These are phyloP conservation scores for Arctocebus calabarensis DNA, from an alignment of 2,797 vertebrate species.

Conservation along the genomic window DNA sequence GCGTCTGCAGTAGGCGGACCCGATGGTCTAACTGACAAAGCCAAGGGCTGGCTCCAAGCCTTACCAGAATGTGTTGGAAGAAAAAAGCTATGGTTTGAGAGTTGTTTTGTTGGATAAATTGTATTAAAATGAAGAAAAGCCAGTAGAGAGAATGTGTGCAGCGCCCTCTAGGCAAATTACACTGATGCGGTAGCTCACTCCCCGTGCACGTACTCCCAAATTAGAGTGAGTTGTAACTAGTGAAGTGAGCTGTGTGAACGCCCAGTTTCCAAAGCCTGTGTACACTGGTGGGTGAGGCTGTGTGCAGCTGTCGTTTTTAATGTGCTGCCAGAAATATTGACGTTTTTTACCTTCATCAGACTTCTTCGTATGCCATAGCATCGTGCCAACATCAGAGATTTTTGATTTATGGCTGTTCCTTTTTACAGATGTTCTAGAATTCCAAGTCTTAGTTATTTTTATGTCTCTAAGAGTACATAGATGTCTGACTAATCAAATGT, in stretches of 20 bases:
- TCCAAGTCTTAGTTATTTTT: neutral
- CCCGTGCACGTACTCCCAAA: neutral
- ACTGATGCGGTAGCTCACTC: fast-evolving
- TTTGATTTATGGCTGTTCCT: neutral
- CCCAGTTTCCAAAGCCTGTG: fast-evolving
- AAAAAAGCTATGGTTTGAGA: neutral
- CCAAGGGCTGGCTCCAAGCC: neutral
- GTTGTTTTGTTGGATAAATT: neutral
- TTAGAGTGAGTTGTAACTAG: fast-evolving
- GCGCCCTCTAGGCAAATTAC: neutral
- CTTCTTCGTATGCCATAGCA: neutral
- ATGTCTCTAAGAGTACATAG: neutral
- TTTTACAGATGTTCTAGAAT: neutral
- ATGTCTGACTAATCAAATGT: neutral
- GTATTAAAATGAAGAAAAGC: neutral
- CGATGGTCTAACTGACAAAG: neutral
- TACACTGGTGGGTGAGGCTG: neutral
- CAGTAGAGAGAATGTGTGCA: too few species aligned
- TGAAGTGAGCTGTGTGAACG: fast-evolving
- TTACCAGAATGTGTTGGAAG: neutral
- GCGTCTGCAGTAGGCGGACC: fast-evolving
- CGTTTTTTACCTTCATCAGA: neutral
- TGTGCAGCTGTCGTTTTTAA: neutral
- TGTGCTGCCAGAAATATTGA: neutral
- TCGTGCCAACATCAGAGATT: neutral